These are phyloP conservation scores for Ictalurus furcatus DNA, from an alignment of 2,113 vertebrate genomes.

Conservation along the genomic window DNA sequence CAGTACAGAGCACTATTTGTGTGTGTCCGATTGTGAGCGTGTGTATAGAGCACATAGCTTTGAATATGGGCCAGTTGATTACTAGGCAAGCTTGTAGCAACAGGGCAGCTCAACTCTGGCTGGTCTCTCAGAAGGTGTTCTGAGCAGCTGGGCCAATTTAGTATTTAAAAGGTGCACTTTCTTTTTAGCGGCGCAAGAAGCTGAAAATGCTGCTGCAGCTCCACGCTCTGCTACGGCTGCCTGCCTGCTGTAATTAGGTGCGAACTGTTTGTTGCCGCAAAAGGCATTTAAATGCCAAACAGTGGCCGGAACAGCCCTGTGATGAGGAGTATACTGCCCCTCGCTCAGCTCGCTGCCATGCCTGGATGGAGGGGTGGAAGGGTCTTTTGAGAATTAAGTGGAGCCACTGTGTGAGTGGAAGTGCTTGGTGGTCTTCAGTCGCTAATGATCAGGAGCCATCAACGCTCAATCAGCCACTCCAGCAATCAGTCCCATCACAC, in stretches of 20 bases:
- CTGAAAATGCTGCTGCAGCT: constrained; percentile 54
- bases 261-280: constrained; percentile 62
- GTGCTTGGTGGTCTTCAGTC: constrained; percentile 13
- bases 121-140: constrained; percentile 51
- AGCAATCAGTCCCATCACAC: constrained; percentile 40
- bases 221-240: constrained; percentile 58
- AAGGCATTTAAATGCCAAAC: constrained; percentile 74
- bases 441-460: constrained; percentile 30
- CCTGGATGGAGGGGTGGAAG: constrained; percentile 37
- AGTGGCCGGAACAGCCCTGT: constrained; percentile 31
- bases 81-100: constrained; percentile 30
- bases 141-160: constrained; percentile 48
- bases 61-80: constrained; percentile 44
- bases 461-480: constrained; percentile 7
- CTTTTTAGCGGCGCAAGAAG: constrained; percentile 65
- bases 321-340: constrained; percentile 40
- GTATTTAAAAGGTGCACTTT: constrained; percentile 74
- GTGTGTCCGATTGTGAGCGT: constrained; percentile 56
- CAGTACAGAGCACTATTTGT: not conserved
- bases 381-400: constrained; percentile 5
- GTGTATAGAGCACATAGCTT: constrained; percentile 47
- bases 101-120: constrained; percentile 8
- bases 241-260: constrained; percentile 72
- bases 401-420: constrained; percentile 16
- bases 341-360: not conserved